Conservation (phyloP, 2,888 invertebrate genomes). For the Pachymerium ferrugineum region DNA sequence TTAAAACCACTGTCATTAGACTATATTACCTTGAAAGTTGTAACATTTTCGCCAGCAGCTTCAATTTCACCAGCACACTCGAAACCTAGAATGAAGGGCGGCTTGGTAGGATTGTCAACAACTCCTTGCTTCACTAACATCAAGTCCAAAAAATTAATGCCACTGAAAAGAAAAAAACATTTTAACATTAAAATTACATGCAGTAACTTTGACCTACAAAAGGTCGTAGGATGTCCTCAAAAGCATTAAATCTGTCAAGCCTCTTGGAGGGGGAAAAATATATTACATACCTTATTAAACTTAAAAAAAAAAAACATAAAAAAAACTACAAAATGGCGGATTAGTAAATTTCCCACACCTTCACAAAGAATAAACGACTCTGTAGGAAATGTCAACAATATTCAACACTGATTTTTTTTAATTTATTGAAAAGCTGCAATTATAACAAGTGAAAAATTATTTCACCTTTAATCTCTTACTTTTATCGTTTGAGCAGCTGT, state of each 20-base stretch:
- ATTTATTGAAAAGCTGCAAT: background rate
- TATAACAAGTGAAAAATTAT: background rate
- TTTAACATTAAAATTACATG: slow-evolving; percentile 36
- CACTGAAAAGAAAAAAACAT: slow-evolving; percentile 60
- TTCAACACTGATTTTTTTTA: no score
- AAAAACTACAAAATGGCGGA: no score
- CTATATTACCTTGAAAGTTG: slow-evolving; percentile 63
- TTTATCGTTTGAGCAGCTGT: no score
- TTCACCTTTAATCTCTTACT: background rate
- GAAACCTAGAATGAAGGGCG: slow-evolving; percentile 80
- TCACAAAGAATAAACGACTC: no score
- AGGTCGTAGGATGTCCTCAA: background rate
- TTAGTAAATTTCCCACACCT: no score
- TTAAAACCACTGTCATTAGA: no score
- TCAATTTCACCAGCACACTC: slow-evolving; percentile 81
- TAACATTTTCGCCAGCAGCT: slow-evolving; percentile 70
- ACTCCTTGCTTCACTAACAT: slow-evolving; percentile 80
- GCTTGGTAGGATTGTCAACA: slow-evolving; percentile 80
- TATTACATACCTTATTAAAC: no score
- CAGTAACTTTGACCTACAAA: background rate
- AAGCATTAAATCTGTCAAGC: no score
- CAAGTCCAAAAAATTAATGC: slow-evolving; percentile 81
- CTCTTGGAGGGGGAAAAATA: no score
- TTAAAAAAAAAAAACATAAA: background rate
- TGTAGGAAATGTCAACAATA: no score